A percentile compares a stretch with the other conserved stretches of the same genome.
Evolutionary conservation across 2,797 vertebrate genomes (phyloP).

Genomic region (Gallinago nigripennis): DNA sequence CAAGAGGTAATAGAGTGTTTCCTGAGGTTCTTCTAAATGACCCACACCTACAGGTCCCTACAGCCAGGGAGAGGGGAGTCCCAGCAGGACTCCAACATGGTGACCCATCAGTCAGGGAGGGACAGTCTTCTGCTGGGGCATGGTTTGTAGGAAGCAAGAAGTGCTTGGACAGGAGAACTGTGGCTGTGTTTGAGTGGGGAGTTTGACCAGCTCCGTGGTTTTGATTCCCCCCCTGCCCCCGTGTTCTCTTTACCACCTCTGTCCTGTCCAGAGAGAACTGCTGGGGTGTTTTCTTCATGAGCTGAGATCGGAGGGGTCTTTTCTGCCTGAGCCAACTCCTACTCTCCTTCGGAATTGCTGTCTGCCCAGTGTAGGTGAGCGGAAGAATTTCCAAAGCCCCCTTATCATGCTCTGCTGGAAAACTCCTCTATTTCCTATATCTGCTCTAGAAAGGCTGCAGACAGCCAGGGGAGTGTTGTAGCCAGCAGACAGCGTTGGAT

Average conservation of each 20-base stretch:
- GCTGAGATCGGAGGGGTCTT: background rate
- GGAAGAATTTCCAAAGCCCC: background rate
- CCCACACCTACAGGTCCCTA: background rate
- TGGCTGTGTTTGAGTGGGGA: rapidly evolving
- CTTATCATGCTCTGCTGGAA: conserved; percentile 11
- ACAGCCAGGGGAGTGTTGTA: background rate
- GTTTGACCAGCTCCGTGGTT: background rate
- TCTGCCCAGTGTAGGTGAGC: background rate
- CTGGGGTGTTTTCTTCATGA: background rate
- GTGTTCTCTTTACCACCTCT: background rate
- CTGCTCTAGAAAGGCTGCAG: conserved; percentile 6
- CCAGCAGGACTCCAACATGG: background rate
- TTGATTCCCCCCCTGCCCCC: background rate
- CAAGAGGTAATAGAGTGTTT: background rate
- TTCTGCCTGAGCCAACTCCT: background rate
- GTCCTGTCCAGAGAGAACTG: background rate
- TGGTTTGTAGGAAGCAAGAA: background rate
- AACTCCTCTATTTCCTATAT: background rate
- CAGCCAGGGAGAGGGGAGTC: background rate
- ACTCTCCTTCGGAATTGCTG: background rate
- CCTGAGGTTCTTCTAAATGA: background rate
- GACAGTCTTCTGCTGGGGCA: background rate
- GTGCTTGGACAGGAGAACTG: background rate
- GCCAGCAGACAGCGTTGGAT: conserved; percentile 16
- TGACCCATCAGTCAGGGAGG: background rate